Evolutionary conservation across 92 coral and sea anemone species (phyloP).

Genomic region (Zoanthus solanderi): DNA sequence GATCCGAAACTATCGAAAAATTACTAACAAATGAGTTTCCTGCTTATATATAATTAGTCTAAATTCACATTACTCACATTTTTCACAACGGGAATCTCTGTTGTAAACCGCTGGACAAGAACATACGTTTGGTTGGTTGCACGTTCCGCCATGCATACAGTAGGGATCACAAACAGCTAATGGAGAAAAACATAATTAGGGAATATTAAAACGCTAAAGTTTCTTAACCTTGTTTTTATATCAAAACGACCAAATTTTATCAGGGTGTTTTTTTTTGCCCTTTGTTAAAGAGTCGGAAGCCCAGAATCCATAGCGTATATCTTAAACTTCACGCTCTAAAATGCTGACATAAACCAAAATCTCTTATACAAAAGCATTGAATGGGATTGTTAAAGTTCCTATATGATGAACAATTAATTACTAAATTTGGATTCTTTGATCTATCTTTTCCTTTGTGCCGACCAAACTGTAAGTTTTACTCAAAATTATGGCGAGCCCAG

Average conservation of each 20-base stretch:
- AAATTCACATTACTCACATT: slow-evolving; percentile 1
- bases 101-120: slow-evolving; percentile 31
- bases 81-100: slow-evolving; percentile 7
- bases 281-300: no score
- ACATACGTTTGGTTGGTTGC: slow-evolving; percentile 6
- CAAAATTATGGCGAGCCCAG: no score
- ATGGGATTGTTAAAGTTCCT: no score
- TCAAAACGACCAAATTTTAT: neutral
- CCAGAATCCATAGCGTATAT: no score
- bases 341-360: no score
- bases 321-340: no score
- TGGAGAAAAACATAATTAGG: neutral
- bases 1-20: neutral
- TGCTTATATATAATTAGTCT: neutral
- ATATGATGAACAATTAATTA: no score
- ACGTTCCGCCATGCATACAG: slow-evolving; percentile 40
- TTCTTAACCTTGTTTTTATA: neutral
- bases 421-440: no score
- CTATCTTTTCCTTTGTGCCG: no score
- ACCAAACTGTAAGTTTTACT: no score
- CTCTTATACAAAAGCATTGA: no score
- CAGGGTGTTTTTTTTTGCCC: neutral
- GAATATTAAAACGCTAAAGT: neutral
- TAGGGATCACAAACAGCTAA: slow-evolving; percentile 39
- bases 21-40: neutral